phyloP scores from a whole-genome alignment of 2,888 invertebrate species.

The Sylvicola cinctus region DNA sequence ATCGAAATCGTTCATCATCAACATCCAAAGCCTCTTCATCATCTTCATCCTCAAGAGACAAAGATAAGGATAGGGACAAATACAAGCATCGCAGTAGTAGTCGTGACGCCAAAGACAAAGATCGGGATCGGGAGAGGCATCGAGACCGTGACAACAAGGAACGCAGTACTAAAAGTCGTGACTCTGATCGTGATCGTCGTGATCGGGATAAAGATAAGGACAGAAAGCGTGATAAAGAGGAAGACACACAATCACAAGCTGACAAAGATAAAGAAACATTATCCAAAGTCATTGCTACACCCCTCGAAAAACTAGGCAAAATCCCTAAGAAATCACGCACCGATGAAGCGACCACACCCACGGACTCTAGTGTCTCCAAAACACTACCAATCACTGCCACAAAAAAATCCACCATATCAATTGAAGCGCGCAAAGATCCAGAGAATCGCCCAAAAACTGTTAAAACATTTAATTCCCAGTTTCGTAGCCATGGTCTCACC shows the following conservation, averaged over 20 bases:
- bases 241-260: constrained; percentile 24
- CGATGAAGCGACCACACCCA: constrained; percentile 21
- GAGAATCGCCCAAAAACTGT: constrained; percentile 68
- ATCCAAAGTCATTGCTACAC: constrained; percentile 41
- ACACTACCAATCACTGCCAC: constrained; percentile 20
- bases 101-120: constrained; percentile 12
- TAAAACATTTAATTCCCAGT: constrained; percentile 77
- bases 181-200: constrained; percentile 5
- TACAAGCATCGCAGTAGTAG: constrained; percentile 22
- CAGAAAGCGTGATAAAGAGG: constrained; percentile 17
- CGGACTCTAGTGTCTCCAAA: constrained; percentile 14
- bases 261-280: constrained; percentile 49
- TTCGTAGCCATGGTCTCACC: constrained; percentile 76
- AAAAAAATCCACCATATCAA: constrained; percentile 54
- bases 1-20: constrained; percentile 6
- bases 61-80: constrained; percentile 30
- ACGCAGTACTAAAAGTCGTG: constrained; percentile 5
- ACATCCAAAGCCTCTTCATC: constrained; percentile 8
- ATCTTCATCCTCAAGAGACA: constrained; percentile 19
- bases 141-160: constrained; percentile 8
- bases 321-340: constrained; percentile 49
- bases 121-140: constrained; percentile 7
- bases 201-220: constrained; percentile 22
- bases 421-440: constrained; percentile 55
- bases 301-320: constrained; percentile 53